These are phyloP conservation scores for Synergus itoensis DNA, from an alignment of 2,888 invertebrate species.

Conservation along the genomic window DNA sequence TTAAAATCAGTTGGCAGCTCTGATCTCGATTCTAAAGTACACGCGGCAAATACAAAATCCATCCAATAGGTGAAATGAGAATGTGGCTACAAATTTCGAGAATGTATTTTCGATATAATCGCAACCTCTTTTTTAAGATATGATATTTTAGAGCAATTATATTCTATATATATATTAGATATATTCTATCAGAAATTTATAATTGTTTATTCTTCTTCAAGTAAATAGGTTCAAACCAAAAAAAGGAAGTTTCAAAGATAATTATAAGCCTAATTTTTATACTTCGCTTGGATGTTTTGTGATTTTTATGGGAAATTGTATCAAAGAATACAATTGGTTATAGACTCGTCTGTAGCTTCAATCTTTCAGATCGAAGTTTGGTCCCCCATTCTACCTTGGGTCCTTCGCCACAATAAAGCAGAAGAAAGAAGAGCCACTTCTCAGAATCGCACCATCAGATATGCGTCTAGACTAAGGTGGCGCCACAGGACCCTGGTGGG, in stretches of 20 bases:
- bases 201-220: too few relatives aligned
- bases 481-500: constrained; percentile 67
- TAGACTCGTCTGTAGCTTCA: constrained; percentile 39
- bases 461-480: constrained; percentile 66
- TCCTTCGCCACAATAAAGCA: constrained; percentile 59
- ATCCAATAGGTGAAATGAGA: too few relatives aligned
- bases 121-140: too few relatives aligned
- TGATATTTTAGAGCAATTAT: too few relatives aligned
- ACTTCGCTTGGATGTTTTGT: background rate
- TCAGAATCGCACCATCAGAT: constrained; percentile 65
- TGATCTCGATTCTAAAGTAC: too few relatives aligned
- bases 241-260: background rate
- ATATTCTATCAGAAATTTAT: too few relatives aligned
- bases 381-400: constrained; percentile 50
- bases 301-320: constrained; percentile 1
- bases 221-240: background rate
- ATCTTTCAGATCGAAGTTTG: constrained; percentile 53
- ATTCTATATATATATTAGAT: too few relatives aligned
- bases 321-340: constrained; percentile 23
- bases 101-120: too few relatives aligned
- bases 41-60: too few relatives aligned
- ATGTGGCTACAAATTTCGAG: too few relatives aligned
- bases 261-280: background rate
- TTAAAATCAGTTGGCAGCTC: too few relatives aligned
- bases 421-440: constrained; percentile 63